Evolutionary conservation across 2,113 vertebrate species (phyloP).

Genomic region (Spermophilus dauricus): DNA sequence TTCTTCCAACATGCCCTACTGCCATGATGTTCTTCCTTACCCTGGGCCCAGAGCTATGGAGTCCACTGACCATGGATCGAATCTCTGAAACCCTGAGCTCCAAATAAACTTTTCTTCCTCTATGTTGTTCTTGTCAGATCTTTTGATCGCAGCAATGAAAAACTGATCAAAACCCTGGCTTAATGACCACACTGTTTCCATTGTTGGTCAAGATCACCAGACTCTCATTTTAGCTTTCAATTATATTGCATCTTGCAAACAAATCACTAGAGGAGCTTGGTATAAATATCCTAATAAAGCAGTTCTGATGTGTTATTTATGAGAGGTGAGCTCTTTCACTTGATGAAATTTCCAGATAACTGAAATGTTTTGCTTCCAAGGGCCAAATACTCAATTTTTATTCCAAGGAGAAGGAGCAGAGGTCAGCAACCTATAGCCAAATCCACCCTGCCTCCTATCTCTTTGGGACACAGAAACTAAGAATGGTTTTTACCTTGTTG

Average conservation of each 20-base stretch:
- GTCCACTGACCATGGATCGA: too few relatives aligned
- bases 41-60: too few relatives aligned
- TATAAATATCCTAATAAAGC: background rate
- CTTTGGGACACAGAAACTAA: constrained; percentile 30
- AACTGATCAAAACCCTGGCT: background rate
- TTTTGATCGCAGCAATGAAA: too few relatives aligned
- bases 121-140: too few relatives aligned
- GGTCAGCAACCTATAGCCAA: constrained; percentile 4
- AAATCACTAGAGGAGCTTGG: constrained; percentile 29
- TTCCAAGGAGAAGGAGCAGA: constrained; percentile 14
- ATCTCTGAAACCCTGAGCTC: too few relatives aligned
- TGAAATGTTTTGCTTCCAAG: constrained; percentile 53
- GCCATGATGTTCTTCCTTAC: too few relatives aligned
- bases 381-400: constrained; percentile 5
- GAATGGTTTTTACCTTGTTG: constrained; percentile 25
- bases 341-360: constrained; percentile 31
- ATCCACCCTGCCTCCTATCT: background rate
- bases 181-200: constrained; percentile 36
- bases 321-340: constrained; percentile 15
- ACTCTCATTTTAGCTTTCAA: constrained; percentile 51
- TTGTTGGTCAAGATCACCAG: constrained; percentile 35
- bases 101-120: too few relatives aligned
- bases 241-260: constrained; percentile 17
- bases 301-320: constrained; percentile 23
- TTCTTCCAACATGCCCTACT: too few relatives aligned